Evolutionary conservation across 2,797 vertebrate genomes (phyloP).

Genomic region (Lerista edwardsae): DNA sequence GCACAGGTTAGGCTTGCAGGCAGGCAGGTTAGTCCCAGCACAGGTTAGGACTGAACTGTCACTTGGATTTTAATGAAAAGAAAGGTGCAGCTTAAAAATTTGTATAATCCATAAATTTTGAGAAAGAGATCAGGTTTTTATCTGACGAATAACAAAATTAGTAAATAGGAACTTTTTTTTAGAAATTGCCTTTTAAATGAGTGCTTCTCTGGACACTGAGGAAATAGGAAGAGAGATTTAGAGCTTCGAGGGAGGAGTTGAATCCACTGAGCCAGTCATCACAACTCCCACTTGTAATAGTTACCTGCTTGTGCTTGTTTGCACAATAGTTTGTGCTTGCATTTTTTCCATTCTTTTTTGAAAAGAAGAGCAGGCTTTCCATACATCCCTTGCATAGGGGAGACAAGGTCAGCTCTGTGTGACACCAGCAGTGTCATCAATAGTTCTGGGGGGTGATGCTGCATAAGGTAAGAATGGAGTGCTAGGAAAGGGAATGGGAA

Average conservation of each 20-base stretch:
- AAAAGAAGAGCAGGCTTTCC: neutral
- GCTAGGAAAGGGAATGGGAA: neutral
- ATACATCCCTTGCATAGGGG: neutral
- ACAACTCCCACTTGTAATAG: neutral
- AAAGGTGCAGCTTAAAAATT: neutral
- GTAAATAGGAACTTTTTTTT: neutral
- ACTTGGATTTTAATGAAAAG: neutral
- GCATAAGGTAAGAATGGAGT: neutral
- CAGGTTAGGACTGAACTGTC: too few relatives aligned
- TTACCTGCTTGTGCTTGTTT: too few relatives aligned
- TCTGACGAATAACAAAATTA: neutral
- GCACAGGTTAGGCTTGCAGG: too few relatives aligned
- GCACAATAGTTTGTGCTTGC: too few relatives aligned
- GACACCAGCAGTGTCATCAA: neutral
- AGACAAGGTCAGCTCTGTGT: neutral
- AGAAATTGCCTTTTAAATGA: neutral
- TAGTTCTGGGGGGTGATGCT: neutral
- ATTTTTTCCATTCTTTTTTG: neutral
- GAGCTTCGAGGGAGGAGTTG: neutral
- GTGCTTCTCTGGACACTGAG: neutral
- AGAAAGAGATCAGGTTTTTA: neutral
- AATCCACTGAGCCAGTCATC: neutral
- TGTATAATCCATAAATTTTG: neutral
- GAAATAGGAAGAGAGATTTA: neutral
- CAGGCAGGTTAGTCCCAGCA: too few relatives aligned